Percentiles rank a stretch among this genome's conserved stretches.
phyloP scores from a whole-genome alignment of 1,140 invertebrate genomes.

The Neelides sp. region DNA sequence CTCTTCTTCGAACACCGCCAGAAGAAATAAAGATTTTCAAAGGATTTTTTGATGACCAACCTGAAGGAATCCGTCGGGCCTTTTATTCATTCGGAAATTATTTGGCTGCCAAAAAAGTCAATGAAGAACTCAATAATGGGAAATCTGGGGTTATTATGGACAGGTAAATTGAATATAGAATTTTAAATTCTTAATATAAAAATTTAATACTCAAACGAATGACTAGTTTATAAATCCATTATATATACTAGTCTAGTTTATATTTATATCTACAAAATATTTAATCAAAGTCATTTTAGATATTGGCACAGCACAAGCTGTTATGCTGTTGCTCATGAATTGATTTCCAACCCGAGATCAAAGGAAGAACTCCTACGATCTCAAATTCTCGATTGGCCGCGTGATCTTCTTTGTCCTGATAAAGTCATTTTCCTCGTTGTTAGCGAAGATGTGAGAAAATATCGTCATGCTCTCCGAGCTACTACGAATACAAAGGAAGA shows the following conservation, averaged over 20 bases:
- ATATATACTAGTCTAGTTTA: not conserved
- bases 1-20: slow-evolving; percentile 22
- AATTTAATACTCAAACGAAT: not conserved
- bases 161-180: slow-evolving; percentile 13
- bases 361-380: not conserved
- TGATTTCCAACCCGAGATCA: not conserved
- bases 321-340: slow-evolving; percentile 35
- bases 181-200: not conserved
- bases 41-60: slow-evolving; percentile 23
- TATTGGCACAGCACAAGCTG: slow-evolving; percentile 38
- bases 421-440: slow-evolving; percentile 32
- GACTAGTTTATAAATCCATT: not conserved
- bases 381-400: slow-evolving; percentile 33
- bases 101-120: slow-evolving; percentile 22
- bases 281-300: slow-evolving; percentile 18
- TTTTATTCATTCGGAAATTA: slow-evolving; percentile 30
- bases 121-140: slow-evolving; percentile 19
- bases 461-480: slow-evolving; percentile 29
- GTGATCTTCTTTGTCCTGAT: slow-evolving; percentile 36
- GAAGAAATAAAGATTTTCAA: slow-evolving; percentile 23
- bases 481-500: slow-evolving; percentile 31
- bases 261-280: not conserved
- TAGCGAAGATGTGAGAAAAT: slow-evolving; percentile 30
- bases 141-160: slow-evolving; percentile 29
- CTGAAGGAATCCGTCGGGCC: slow-evolving; percentile 18